Percentiles rank a stretch among this genome's conserved stretches.
phyloP scores from a whole-genome alignment of 2,113 vertebrate species.

The Calonectris borealis region DNA sequence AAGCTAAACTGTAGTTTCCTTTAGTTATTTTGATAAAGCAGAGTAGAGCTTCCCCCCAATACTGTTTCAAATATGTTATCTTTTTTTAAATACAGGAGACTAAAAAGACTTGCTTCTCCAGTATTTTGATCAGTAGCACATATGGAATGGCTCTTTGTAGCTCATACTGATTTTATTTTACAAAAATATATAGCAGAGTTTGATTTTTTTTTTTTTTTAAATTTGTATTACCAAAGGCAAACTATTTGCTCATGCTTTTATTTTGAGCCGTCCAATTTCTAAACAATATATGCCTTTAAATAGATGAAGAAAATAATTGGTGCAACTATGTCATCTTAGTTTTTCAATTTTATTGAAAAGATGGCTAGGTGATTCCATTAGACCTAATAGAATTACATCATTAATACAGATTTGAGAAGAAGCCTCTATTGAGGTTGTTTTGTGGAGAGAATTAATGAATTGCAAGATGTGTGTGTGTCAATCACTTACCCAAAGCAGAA shows the following conservation, averaged over 20 bases:
- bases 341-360: not conserved
- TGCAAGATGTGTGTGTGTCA: not conserved
- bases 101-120: not conserved
- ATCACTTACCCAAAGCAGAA: not conserved
- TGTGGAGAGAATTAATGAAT: slow-evolving; percentile 10
- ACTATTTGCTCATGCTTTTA: not conserved
- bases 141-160: not conserved
- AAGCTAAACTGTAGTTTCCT: not conserved
- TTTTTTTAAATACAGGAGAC: not conserved
- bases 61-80: not conserved
- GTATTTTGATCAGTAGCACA: not conserved
- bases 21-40: not conserved
- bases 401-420: slow-evolving; percentile 25
- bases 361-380: not conserved
- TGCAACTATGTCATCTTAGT: not conserved
- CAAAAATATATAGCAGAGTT: not conserved
- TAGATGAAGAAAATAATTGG: not conserved
- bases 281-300: not conserved
- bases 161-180: not conserved
- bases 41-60: not conserved
- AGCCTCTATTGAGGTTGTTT: slow-evolving; percentile 18
- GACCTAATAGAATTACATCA: not conserved
- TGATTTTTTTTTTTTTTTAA: not conserved
- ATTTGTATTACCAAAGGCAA: not conserved
- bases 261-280: not conserved